Base-by-base conservation (phyloP, 2,888 invertebrate genomes). In the Galerucella calmariensis region DNA sequence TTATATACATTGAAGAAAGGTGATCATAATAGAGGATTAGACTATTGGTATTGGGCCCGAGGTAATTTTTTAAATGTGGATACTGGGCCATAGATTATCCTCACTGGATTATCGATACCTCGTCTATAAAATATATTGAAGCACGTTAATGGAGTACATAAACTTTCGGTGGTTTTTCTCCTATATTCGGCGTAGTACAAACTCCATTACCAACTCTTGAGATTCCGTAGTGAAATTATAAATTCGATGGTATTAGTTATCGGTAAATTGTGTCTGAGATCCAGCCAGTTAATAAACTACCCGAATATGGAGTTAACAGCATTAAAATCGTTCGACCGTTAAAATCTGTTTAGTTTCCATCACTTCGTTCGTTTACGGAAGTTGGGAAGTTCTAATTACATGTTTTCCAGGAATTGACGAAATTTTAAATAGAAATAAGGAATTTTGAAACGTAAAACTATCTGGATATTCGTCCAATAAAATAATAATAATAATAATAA, bases 281-380 rank as follows among this genome's bases (percentile, higher is more conserved):
- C 48, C 65, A 46, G 11, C 16, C 16, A 10, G 20, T 46, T 24
- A 4, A 63, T 63, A 35, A 61, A 24, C 14, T 61, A 14, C 8
- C 27, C 35, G 63, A 5, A 65, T 24, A 46, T 65, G 65, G 44
- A 65, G 12, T 65, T 65, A 65, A 65, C 48, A 12, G 48, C 48
- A 65, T 65, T 46, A 65, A 65, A 65, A 65, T 16, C 65, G n/a
- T 65, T 65, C 65, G 46, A 10, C 65, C 65, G 20, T 65, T 65
- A 65, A 16, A 41, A 16, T 12, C 12, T 53, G 35, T 65, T 46
- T 46, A 65, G 65, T 63, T 41, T 63, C 16, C 24, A 61, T 35
- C 14, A 63, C 14, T 63, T 63, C 14, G 16, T 10, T n/a, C 35
- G 41, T 44, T 41, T 63, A 35, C 3, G 20, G 27, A 27, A 24